Conservation (phyloP, 2,113 vertebrate genomes). For the Chaenogobius annularis region DNA sequence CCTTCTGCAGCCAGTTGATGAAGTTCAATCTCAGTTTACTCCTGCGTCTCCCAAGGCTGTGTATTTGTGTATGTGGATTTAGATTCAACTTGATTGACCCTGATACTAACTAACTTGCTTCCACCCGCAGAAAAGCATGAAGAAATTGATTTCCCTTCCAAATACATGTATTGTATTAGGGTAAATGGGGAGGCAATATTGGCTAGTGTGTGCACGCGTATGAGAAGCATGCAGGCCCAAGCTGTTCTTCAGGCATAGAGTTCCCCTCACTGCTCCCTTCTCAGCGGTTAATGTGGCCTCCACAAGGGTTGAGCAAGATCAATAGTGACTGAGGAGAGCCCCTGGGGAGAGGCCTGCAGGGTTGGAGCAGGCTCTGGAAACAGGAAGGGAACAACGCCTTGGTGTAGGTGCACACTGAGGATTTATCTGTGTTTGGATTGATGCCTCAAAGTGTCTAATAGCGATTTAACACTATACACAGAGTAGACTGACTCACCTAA, state of each 20-base stretch:
- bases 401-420: no score
- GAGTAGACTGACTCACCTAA: no score
- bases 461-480: neutral
- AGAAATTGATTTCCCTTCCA: conserved; percentile 9
- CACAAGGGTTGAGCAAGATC: conserved; percentile 39
- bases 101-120: conserved; percentile 26
- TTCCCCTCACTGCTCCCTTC: neutral
- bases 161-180: neutral
- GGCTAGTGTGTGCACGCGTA: neutral
- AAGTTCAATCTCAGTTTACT: no score
- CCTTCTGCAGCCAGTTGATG: no score
- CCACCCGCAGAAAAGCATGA: conserved; percentile 11
- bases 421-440: no score
- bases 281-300: conserved; percentile 30
- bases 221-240: conserved; percentile 28
- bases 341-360: conserved; percentile 2
- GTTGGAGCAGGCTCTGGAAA: neutral
- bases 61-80: no score
- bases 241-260: conserved; percentile 10
- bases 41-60: no score
- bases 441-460: no score
- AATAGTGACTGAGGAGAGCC: conserved; percentile 42
- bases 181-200: conserved; percentile 4
- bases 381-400: no score
- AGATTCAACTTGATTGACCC: conserved; percentile 15